phyloP scores from a whole-genome alignment of 2,113 vertebrate genomes.

The Ranitomeya variabilis region DNA sequence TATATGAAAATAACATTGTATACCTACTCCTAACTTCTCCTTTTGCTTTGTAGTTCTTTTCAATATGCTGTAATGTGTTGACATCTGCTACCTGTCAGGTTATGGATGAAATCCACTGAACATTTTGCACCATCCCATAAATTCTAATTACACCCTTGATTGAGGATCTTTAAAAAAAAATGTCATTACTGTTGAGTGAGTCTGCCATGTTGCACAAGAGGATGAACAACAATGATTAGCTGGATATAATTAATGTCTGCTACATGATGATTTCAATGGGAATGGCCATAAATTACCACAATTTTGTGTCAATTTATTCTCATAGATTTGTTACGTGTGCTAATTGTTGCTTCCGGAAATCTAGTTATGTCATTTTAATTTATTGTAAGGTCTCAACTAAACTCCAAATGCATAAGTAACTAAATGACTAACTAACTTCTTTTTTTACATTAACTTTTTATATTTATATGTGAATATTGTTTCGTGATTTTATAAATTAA shows the following conservation, averaged over 20 bases:
- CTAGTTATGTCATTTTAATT: not conserved
- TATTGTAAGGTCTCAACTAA: not conserved
- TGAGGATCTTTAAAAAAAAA: constrained; percentile 40
- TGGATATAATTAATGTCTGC: constrained; percentile 46
- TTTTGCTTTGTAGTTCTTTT: not conserved
- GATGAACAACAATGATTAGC: constrained; percentile 48
- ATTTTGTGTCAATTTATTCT: constrained; percentile 50
- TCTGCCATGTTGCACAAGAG: constrained; percentile 46
- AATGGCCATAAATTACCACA: constrained; percentile 47
- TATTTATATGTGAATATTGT: not conserved
- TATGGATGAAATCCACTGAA: not conserved
- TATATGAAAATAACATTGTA: not conserved
- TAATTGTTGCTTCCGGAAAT: constrained; percentile 10
- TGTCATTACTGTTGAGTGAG: constrained; percentile 48
- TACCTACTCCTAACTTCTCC: not conserved
- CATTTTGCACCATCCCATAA: constrained; percentile 34
- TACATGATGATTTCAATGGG: constrained; percentile 34
- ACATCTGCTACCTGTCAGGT: constrained; percentile 45
- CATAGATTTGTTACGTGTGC: constrained; percentile 41
- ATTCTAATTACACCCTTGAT: constrained; percentile 45
- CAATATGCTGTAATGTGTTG: constrained; percentile 5
- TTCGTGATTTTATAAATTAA: not conserved
- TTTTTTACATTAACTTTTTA: not conserved
- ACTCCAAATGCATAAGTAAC: not conserved
- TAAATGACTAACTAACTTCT: not conserved